Evolutionary conservation across 2,113 vertebrate genomes (phyloP), one percentile per base, ranked within the genome.

Genomic region (Pangasianodon gigas): DNA sequence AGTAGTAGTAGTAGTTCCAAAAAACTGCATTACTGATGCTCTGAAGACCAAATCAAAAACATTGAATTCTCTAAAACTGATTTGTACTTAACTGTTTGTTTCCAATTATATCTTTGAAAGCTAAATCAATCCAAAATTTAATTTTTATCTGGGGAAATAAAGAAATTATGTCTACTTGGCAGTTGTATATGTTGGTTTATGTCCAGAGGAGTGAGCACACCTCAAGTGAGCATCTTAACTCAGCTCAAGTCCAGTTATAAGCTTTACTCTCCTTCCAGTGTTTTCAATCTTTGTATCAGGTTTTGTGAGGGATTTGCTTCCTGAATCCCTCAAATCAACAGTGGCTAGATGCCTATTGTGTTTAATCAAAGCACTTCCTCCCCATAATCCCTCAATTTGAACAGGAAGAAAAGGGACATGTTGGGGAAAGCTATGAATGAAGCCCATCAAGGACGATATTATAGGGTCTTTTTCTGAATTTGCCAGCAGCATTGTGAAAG

Each of bases 261-360:
- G 9, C 51, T 62, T 74, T 86, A 52, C n/a, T 52, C 71, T 69
- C 56, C 54, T 58, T 37, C 32, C 88, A 71, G 87, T 37, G 21
- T 90, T 92, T 91, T 93, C 91, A 44, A 89, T 92, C 91, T 95
- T 93, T 94, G 90, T 93, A 94, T 94, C 89, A 89, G 93, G 93
- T 94, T 94, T 95, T 95, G 93, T 95, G 91, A 91, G 94, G 94
- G 95, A 95, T 95, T 96, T 95, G 91, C 94, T 93, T 95, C 91
- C 90, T 91, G 94, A 96, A 95, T 96, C 94, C 95, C 93, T 94
- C 93, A 94, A 95, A 96, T 96, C 95, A 96, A 95, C 95, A 95
- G 94, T 96, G 95, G 95, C 95, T 95, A 95, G 94, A 95, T 95
- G 93, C 93, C 94, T 93, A 96, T 96, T 96, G 95, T 96, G 93